These are phyloP conservation scores for Progne subis DNA, from an alignment of 2,113 vertebrate species.

Conservation along the genomic window DNA sequence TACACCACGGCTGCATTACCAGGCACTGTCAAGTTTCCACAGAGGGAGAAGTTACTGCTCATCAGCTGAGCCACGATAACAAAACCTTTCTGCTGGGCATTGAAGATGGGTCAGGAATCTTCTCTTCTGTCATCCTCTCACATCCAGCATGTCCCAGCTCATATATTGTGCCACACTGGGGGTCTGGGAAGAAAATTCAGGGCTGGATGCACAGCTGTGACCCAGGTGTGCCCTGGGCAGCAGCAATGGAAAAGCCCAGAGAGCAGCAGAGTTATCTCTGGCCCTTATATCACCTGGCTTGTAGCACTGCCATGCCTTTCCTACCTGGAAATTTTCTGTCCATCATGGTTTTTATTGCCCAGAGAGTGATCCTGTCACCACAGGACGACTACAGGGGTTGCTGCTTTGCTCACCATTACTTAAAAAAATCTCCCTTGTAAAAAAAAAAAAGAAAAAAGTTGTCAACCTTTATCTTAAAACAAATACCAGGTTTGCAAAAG, in stretches of 20 bases:
- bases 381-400: not conserved
- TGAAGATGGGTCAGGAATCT: not conserved
- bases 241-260: not conserved
- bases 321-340: not conserved
- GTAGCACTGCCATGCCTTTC: not conserved
- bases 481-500: constrained; percentile 49
- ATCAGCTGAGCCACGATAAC: not conserved
- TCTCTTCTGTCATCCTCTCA: fast-evolving
- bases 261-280: not conserved
- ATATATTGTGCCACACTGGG: fast-evolving
- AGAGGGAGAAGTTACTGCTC: not conserved
- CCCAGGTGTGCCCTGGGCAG: not conserved
- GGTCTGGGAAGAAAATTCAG: not conserved
- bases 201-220: not conserved
- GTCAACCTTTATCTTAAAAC: constrained; percentile 59
- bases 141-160: fast-evolving
- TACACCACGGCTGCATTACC: not conserved
- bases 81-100: not conserved
- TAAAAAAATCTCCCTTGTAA: constrained; percentile 22
- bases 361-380: not conserved
- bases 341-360: not conserved
- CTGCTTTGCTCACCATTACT: not conserved
- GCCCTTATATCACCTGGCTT: not conserved
- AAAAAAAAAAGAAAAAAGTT: constrained; percentile 25
- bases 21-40: not conserved